Base-by-base conservation (phyloP, 2,888 invertebrate genomes). In the Pandemis cinnamomeana region DNA sequence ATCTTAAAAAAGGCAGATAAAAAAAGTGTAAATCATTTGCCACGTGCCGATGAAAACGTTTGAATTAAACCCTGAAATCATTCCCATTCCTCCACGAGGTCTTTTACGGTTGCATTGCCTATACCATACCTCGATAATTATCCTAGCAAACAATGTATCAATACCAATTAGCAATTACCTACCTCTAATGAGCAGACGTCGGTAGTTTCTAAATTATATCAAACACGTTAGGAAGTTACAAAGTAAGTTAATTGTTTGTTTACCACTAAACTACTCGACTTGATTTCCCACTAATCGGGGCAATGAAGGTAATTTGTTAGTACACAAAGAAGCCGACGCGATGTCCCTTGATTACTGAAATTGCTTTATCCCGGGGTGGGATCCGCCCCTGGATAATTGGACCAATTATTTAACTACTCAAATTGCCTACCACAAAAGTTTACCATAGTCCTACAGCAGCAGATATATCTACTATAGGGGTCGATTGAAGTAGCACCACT, bases 311-410 rank as follows among this genome's bases (percentile, higher is more conserved):
- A 53, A 67, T 74, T 74, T 67, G 61, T 20, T 44, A 42, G 36
- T 36, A 76, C 71, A 85, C 87, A 85, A 86, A 82, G 83, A 80
- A 82, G 82, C 87, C 86, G 86, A 84, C 78, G 75, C 83, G 80
- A 86, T 87, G 87, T 87, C 84, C 78, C 82, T 83, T 84, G 87
- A 90, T 91, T 89, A 83, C 87, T 83, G 84, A 90, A 92, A 92
- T 92, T 92, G 87, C 91, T 91, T 89, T 77, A 91, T 91, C 87
- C 83, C 80, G 82, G 76, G 10, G 7, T 13, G 1, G n/a, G 42
- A 13, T 4, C 61, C 61, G 67, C 36, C 85, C 80, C 77, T 77
- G 81, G 55, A 55, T 86, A 87, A 85, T 87, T 86, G 84, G 79
- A 79, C 77, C 78, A 78, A 80, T 80, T 79, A 80, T 78, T 27